Base-by-base conservation (phyloP, 2,113 vertebrate species). In the Cephalopterus ornatus region DNA sequence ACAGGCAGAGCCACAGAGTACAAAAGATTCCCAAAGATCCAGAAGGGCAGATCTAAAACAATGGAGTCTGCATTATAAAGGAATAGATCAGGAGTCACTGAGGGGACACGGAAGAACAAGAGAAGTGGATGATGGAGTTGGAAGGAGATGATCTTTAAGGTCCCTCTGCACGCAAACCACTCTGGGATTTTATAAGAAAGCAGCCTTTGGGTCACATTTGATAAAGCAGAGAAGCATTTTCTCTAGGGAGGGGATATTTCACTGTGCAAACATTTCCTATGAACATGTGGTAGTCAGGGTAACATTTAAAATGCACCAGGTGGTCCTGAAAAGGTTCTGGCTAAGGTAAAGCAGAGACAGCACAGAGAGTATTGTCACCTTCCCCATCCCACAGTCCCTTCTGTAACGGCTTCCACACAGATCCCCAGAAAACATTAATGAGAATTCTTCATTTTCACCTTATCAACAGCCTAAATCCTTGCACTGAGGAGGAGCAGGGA, bases 241-340 rank as follows among this genome's bases (percentile, higher is more conserved):
- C 67, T 26, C 8, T 15, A 33, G 35, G 21, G 20, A 47, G 20
- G 14, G 17, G 17, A 33, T 59, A 27, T 47, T 66, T 88, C 55
- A 19, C 14, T 44, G 1, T 9, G 15, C 11, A 22, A 32, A 11
- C 8, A 42, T 55, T 72, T 61, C 39, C 46, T 30, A 23, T 0
- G 3, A 75, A 16, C 8, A 32, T 2, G 0, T 16, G 19, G 22
- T 5, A 46, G 41, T 19, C 41, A 66, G 18, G 20, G 22, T 46
- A 22, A 50, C 16, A 22, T 32, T 66, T n/a, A 17, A 79, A 59
- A 11, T 27, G 46, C 35, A n/a, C 20, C 66, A 50, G 15, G 28
- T 58, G 49, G 41, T 33, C 16, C 26, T 12, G 17, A 30, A 61
- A 10, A 8, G 5, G 18, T 67, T 53, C 53, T 77, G 20, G 18